Percentiles rank a stretch among this genome's conserved stretches.
Evolutionary conservation across 2,797 vertebrate genomes (phyloP).

Genomic region (Myripristis murdjan): DNA sequence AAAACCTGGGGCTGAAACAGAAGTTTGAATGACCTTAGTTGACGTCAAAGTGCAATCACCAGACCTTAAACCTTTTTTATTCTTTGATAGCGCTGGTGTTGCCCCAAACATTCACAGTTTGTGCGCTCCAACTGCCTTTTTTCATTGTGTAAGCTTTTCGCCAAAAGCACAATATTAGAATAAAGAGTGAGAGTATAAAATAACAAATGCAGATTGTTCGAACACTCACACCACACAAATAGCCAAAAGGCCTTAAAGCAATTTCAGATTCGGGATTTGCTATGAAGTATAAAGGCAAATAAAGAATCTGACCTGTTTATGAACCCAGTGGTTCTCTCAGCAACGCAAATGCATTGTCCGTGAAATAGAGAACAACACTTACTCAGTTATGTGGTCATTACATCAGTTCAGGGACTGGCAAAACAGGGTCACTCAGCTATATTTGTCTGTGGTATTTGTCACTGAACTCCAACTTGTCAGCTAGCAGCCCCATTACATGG

Average conservation of each 20-base stretch:
- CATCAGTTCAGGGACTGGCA: too few species aligned
- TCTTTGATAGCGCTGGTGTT: background rate
- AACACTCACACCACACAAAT: background rate
- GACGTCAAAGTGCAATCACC: slow-evolving; percentile 52
- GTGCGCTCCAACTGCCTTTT: background rate
- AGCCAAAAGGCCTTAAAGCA: background rate
- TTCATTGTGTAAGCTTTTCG: slow-evolving; percentile 4
- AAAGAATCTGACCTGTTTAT: background rate
- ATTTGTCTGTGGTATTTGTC: slow-evolving; percentile 16
- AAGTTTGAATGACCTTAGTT: slow-evolving; percentile 63
- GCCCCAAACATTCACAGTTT: slow-evolving; percentile 13
- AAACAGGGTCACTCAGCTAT: background rate
- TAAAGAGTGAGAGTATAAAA: background rate
- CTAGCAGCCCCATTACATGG: slow-evolving; percentile 18
- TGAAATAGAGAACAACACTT: background rate
- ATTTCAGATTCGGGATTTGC: background rate
- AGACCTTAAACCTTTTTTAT: slow-evolving; percentile 26
- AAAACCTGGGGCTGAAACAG: background rate
- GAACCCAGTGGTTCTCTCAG: background rate
- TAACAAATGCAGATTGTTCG: background rate
- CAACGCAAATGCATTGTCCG: background rate
- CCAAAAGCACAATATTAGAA: background rate
- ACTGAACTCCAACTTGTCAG: background rate
- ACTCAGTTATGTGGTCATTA: background rate
- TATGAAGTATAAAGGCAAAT: background rate